Conservation (phyloP, 2,113 vertebrate genomes). For the Tylochromis polylepis region DNA sequence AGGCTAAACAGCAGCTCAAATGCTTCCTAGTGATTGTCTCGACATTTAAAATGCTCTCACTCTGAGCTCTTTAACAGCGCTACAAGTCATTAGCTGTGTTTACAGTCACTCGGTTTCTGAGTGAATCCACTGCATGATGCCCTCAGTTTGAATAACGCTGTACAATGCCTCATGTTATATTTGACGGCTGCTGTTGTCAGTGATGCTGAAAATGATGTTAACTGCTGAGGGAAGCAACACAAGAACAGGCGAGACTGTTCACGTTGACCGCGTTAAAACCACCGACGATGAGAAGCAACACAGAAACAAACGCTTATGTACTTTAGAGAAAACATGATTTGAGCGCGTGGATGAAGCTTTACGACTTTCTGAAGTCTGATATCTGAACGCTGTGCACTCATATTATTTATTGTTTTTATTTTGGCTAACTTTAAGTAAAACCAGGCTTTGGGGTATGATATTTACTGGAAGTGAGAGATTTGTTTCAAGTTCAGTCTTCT, state of each 20-base stretch:
- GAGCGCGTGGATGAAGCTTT: not conserved
- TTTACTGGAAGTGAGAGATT: too few relatives aligned
- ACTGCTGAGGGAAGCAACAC: too few relatives aligned
- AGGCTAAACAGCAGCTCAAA: too few relatives aligned
- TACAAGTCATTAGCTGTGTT: not conserved
- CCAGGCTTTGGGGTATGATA: too few relatives aligned
- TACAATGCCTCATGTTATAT: accelerated
- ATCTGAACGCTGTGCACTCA: not conserved
- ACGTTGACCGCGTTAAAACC: not conserved
- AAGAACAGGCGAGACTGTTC: not conserved
- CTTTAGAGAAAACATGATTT: not conserved
- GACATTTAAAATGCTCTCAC: too few relatives aligned
- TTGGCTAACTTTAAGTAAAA: too few relatives aligned
- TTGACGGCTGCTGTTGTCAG: not conserved
- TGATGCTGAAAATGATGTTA: not conserved
- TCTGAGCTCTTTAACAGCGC: not conserved
- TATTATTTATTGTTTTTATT: accelerated
- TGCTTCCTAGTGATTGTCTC: too few relatives aligned
- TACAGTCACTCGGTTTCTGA: not conserved
- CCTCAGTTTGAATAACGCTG: not conserved
- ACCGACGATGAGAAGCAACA: not conserved
- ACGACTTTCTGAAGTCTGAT: not conserved
- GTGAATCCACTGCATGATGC: too few relatives aligned
- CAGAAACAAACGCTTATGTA: not conserved
- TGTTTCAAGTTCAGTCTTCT: too few relatives aligned